Evolutionary conservation across 2,113 vertebrate species (phyloP), one percentile per base, ranked within the genome.

Genomic region (Taurulus bubalis): DNA sequence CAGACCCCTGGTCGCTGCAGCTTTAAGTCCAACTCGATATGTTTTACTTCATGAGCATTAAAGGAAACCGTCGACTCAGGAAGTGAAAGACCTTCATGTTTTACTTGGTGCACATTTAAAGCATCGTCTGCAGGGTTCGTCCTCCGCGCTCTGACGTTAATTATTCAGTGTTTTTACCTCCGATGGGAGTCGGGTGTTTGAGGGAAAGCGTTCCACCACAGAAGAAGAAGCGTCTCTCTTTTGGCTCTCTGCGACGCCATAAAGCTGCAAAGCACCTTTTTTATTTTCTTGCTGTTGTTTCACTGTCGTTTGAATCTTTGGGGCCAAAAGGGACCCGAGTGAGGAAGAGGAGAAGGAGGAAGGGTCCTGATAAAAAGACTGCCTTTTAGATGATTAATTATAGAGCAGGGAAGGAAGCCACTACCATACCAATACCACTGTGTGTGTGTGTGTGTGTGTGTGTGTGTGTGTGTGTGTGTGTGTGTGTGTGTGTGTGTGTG

Each of bases 321-420:
- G 84, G 88, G 85, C 77, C 83, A 88, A 90, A 85, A 68, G 26
- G 85, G 86, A 90, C 88, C 69, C 2, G 38, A 67, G 32, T 42
- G 45, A n/a, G n/a, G 22, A 70, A 11, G 71, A 76, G 24, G 42
- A 69, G 24, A 42, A 72, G 24, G 69, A 60, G 11, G 36, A 72
- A 42, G 60, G 86, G 84, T 85, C 82, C 87, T 86, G 79, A 83
- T 79, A 22, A 24, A 68, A 84, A 86, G 85, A 87, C 84, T 86
- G 86, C 86, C 77, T 85, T 87, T 88, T 73, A 80, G 70, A 87
- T 83, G 75, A 79, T 80, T 82, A 58, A 85, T 78, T 72, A 64
- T 85, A 83, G 82, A 87, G 84, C 45, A 85, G 90, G 91, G 86
- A 90, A 87, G 89, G 85, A 91, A 90, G 87, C 91, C 90, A 91